phyloP scores from a whole-genome alignment of 2,113 vertebrate genomes.

The Phoxinus phoxinus region DNA sequence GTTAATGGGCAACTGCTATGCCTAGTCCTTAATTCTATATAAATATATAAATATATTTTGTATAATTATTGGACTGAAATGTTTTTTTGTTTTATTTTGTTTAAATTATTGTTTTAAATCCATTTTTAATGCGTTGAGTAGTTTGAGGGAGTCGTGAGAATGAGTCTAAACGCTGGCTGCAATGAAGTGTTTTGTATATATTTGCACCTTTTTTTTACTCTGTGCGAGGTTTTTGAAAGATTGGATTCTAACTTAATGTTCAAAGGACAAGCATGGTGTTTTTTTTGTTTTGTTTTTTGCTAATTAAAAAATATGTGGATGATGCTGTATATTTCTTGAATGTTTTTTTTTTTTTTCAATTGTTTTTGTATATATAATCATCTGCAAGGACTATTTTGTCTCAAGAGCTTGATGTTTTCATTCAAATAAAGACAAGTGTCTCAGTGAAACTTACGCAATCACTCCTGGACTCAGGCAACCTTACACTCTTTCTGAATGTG shows the following conservation, averaged over 20 bases:
- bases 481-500: not conserved
- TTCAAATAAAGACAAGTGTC: conserved; percentile 66
- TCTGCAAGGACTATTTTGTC: conserved; percentile 62
- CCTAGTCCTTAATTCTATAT: conserved; percentile 70
- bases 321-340: conserved; percentile 69
- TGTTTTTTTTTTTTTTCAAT: conserved; percentile 45
- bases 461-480: not conserved
- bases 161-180: conserved; percentile 66
- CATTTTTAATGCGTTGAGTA: conserved; percentile 41
- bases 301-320: conserved; percentile 69
- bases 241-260: conserved; percentile 65
- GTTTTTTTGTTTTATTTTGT: conserved; percentile 58
- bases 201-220: conserved; percentile 69
- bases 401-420: conserved; percentile 64
- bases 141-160: conserved; percentile 60
- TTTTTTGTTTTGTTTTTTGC: conserved; percentile 63
- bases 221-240: conserved; percentile 61
- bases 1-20: conserved; percentile 64
- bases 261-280: conserved; percentile 68
- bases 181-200: conserved; percentile 73
- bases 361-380: conserved; percentile 60
- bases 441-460: conserved; percentile 51
- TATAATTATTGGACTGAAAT: conserved; percentile 69
- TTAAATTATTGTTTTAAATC: conserved; percentile 50
- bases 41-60: conserved; percentile 73